Evolutionary conservation across 2,113 vertebrate genomes (phyloP), one percentile per base, ranked within the genome.

Genomic region (Clarias gariepinus): DNA sequence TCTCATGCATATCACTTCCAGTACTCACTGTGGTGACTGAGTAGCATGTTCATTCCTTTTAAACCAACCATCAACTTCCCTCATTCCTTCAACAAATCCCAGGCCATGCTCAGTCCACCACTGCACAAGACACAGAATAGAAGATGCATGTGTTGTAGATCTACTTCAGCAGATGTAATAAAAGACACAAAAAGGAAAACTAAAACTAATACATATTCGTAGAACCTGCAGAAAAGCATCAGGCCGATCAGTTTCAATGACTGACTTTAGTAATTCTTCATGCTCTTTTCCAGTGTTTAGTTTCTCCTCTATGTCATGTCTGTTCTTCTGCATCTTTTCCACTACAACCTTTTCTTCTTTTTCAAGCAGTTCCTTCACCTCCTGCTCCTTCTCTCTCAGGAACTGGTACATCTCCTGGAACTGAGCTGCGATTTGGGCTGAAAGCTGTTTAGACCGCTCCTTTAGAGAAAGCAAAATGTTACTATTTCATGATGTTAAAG

Each of bases 401-500:
- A 91, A 90, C 82, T 86, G 86, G n/a, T 90, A 90, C 88, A 91
- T 86, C 61, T 90, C 87, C 81, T 88, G 87, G 81, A 92, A 91
- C 78, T 87, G 78, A 77, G 81, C 71, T 8, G 88, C 77, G 47
- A 91, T 86, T 33, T 86, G 86, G 19, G 52, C 61, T 36, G 85
- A 88, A 61, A 89, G 87, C 71, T 73, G 52, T 23, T 71, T 85
- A 64, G 90, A 90, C 15, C 63, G 87, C 82, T 88, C 88, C 91
- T 91, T 8, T 21, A 28, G 3, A 74, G 15, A 33, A 66, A 60
- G 64, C 11, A 41, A 6, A 41, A 57, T n/a, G 25, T n/a, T 23
- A 25, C 52, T 47, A 57, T 69, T 69, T 86, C 21, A 57, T n/a
- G 25, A 2, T 68, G 23, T 18, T 64, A n/a, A 53, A 82, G 16